phyloP scores from a whole-genome alignment of 2,797 vertebrate genomes.

The Cephalopachus bancanus region DNA sequence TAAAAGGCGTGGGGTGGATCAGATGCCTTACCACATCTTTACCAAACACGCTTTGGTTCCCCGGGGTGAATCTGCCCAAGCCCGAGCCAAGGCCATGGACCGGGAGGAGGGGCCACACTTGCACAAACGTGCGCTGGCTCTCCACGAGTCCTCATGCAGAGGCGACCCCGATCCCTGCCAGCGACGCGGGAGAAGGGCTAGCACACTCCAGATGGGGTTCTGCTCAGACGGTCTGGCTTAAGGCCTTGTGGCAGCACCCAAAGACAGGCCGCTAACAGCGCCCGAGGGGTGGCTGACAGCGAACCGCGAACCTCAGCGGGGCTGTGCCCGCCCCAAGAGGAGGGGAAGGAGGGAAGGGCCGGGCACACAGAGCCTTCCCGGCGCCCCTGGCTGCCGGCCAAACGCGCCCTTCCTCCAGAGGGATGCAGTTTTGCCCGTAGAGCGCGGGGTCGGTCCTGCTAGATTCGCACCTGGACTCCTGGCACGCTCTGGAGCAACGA shows the following conservation, averaged over 20 bases:
- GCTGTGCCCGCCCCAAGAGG: background rate
- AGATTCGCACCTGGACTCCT: background rate
- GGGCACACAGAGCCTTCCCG: background rate
- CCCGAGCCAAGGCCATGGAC: background rate
- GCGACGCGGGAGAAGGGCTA: slow-evolving; percentile 32
- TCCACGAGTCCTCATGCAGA: slow-evolving; percentile 72
- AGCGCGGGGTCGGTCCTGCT: background rate
- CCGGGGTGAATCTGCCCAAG: slow-evolving; percentile 7
- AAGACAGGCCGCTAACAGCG: slow-evolving; percentile 71
- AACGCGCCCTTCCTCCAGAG: background rate
- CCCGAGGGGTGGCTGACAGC: slow-evolving; percentile 33
- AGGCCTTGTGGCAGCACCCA: slow-evolving; percentile 54
- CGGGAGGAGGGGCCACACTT: background rate
- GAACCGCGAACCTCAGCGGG: background rate
- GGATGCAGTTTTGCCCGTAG: background rate
- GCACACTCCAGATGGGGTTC: slow-evolving; percentile 68
- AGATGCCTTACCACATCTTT: background rate
- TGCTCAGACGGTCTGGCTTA: slow-evolving; percentile 61
- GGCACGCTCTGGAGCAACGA: background rate
- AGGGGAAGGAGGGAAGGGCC: background rate
- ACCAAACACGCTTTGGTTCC: background rate
- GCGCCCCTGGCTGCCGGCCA: background rate
- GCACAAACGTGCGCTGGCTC: slow-evolving; percentile 69
- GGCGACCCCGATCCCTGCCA: slow-evolving; percentile 71
- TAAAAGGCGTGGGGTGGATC: slow-evolving; percentile 10